Percentiles rank a stretch among this genome's conserved stretches.
Evolutionary conservation across 2,888 invertebrate species (phyloP).

Genomic region (Dione vanillae): DNA sequence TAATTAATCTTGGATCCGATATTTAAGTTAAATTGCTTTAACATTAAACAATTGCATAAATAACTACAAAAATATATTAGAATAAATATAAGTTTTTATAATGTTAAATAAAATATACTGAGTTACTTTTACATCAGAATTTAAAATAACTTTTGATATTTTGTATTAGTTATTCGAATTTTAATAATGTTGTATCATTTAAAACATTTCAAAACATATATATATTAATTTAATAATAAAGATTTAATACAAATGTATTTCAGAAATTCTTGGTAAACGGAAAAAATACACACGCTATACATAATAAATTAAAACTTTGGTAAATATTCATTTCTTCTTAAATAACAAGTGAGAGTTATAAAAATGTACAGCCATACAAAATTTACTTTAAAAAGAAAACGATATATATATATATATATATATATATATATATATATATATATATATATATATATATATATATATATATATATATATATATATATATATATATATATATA

Average conservation of each 20-base stretch:
- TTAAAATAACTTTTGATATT: slow-evolving; percentile 14
- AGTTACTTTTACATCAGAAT: neutral
- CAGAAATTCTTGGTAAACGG: neutral
- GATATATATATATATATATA: too few relatives aligned
- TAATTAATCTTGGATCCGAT: neutral
- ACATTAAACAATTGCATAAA: too few relatives aligned
- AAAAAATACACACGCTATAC: neutral
- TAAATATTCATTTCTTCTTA: slow-evolving; percentile 41
- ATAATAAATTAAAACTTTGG: slow-evolving; percentile 22
- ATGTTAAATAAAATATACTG: too few relatives aligned
- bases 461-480: too few relatives aligned
- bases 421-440: too few relatives aligned
- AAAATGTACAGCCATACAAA: slow-evolving; percentile 56
- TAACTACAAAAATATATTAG: too few relatives aligned
- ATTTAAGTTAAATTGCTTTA: neutral
- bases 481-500: too few relatives aligned
- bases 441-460: too few relatives aligned
- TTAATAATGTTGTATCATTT: neutral
- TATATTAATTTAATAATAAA: too few relatives aligned
- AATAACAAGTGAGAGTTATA: slow-evolving; percentile 55
- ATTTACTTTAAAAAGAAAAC: slow-evolving; percentile 52
- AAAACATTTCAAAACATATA: neutral
- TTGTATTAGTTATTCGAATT: neutral
- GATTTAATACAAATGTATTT: too few relatives aligned
- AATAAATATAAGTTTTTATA: too few relatives aligned